A percentile compares a stretch with the other conserved stretches of the same genome.
Conservation (phyloP, 2,113 vertebrate genomes). For the Equus przewalskii region DNA sequence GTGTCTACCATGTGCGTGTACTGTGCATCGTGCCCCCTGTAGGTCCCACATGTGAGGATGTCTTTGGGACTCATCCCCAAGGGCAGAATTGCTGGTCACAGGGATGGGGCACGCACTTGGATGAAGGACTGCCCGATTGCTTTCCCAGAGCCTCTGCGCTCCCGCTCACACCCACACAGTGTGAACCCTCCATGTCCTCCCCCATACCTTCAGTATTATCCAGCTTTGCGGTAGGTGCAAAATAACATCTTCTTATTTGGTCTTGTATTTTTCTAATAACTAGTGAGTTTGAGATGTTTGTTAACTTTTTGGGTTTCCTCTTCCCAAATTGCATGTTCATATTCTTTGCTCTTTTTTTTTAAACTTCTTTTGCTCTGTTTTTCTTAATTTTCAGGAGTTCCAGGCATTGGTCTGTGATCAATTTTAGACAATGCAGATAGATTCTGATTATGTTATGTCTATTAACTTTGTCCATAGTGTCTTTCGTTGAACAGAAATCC, state of each 20-base stretch:
- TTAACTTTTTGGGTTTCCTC: not conserved
- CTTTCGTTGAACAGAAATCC: conserved; percentile 3
- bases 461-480: not conserved
- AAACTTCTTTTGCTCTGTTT: not conserved
- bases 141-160: not conserved
- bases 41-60: not conserved
- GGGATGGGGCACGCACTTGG: not conserved
- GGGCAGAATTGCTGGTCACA: not conserved
- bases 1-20: fast-evolving
- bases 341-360: not conserved
- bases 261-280: not conserved
- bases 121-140: not conserved
- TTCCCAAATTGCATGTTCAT: not conserved
- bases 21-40: not conserved
- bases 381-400: conserved; percentile 17
- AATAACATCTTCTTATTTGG: not conserved
- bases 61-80: not conserved
- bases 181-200: not conserved
- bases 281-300: not conserved
- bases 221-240: not conserved
- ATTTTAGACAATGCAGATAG: not conserved
- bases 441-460: not conserved
- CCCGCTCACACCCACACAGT: no score
- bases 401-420: not conserved
- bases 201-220: not conserved